Base-by-base conservation (phyloP, 2,888 invertebrate species). In the Epirrhoe tristata region DNA sequence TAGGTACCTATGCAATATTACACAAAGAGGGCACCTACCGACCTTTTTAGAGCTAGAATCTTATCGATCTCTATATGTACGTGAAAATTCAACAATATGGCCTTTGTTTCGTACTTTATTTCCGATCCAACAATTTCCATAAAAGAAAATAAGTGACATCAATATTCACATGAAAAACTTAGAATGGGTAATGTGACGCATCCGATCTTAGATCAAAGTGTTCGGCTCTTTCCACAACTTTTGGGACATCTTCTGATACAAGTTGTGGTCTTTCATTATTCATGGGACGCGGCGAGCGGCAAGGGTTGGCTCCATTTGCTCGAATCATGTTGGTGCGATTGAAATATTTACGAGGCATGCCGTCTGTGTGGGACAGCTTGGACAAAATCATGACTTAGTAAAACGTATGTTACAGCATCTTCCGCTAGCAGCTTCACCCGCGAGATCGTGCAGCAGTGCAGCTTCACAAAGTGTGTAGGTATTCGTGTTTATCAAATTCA, bases 201-300 rank as follows among this genome's bases (percentile, higher is more conserved):
- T 59, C 50, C 54, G n/a, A 63, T 57, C 59, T 55, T 16, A 51
- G 60, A 55, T 67, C 63, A 70, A 70, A 66, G 67, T 53, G 53
- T 65, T 54, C 58, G 51, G 39, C 24, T 52, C 58, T 59, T 63
- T 63, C 17, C 14, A 31, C 58, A 58, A 69, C 51, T 63, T 69
- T 55, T 36, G 57, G 57, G 57, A 55, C 46, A 56, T 65, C 50
- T 62, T 65, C 59, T 63, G 24, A 62, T 50, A 65, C 54, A 51
- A 62, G 54, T 57, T 46, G 48, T 8, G 48, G 36, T 14, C 34
- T 58, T 58, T 24, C 52, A 67, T 67, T 65, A 70, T 67, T 67
- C 67, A 70, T 58, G 62, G 56, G 56, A 48, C 14, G 17, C 3
- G 46, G 43, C 56, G n/a, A 56, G 48, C 48, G 31, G 24, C 50